These are phyloP conservation scores for Urocolius indicus DNA, from an alignment of 2,113 vertebrate species.

Conservation along the genomic window DNA sequence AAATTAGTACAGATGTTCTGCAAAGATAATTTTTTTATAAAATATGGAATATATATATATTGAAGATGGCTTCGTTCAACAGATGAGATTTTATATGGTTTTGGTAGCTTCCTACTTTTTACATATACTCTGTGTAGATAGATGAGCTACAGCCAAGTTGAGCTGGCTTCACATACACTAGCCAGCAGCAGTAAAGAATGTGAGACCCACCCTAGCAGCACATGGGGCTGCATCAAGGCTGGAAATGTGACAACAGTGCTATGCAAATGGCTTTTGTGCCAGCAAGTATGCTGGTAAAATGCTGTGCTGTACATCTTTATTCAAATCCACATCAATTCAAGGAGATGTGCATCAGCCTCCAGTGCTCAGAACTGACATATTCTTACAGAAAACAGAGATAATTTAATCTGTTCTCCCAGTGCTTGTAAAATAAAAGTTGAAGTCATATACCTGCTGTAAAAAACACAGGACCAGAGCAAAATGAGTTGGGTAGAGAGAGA, in stretches of 20 bases:
- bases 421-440: neutral
- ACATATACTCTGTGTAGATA: neutral
- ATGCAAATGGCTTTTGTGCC: neutral
- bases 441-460: neutral
- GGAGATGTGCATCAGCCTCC: neutral
- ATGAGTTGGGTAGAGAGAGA: neutral
- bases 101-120: neutral
- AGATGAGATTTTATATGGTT: neutral
- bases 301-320: neutral
- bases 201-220: neutral
- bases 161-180: neutral
- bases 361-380: neutral
- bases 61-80: rapidly evolving
- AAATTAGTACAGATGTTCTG: neutral
- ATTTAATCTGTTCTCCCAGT: neutral
- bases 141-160: neutral
- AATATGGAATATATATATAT: neutral
- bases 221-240: neutral
- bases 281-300: neutral
- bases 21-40: neutral
- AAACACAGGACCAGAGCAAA: neutral
- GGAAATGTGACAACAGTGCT: neutral
- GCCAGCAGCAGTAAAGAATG: neutral
- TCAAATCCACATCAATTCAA: neutral
- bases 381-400: neutral